phyloP scores from a whole-genome alignment of 2,113 vertebrate species.

The Pterocles burchelli region DNA sequence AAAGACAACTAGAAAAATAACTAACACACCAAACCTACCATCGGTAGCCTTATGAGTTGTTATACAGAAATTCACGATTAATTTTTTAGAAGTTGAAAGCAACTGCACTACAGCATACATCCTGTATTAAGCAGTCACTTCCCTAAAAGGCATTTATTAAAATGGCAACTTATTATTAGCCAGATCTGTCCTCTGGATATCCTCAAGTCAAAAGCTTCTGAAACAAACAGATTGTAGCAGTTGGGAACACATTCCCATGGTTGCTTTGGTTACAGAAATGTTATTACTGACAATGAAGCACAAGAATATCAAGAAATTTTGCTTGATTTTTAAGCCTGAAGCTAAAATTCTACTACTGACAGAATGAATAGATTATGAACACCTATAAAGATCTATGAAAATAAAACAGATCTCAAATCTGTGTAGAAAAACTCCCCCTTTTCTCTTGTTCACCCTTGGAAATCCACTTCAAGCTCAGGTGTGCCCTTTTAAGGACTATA shows the following conservation, averaged over 20 bases:
- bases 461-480: background rate
- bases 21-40: background rate
- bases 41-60: background rate
- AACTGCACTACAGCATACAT: background rate
- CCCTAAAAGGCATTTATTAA: background rate
- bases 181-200: background rate
- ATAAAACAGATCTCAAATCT: background rate
- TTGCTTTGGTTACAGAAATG: background rate
- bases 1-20: background rate
- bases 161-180: slow-evolving; percentile 7
- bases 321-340: background rate
- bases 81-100: background rate
- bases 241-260: background rate
- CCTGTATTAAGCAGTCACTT: background rate
- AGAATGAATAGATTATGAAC: background rate
- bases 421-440: background rate
- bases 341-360: background rate
- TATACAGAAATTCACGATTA: background rate
- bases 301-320: background rate
- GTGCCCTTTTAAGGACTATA: background rate
- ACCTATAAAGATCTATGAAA: background rate
- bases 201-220: background rate
- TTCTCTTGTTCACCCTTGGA: background rate
- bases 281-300: background rate
- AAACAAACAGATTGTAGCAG: background rate